Base-by-base conservation (phyloP, 2,888 invertebrate genomes). In the Spisula subtruncata region DNA sequence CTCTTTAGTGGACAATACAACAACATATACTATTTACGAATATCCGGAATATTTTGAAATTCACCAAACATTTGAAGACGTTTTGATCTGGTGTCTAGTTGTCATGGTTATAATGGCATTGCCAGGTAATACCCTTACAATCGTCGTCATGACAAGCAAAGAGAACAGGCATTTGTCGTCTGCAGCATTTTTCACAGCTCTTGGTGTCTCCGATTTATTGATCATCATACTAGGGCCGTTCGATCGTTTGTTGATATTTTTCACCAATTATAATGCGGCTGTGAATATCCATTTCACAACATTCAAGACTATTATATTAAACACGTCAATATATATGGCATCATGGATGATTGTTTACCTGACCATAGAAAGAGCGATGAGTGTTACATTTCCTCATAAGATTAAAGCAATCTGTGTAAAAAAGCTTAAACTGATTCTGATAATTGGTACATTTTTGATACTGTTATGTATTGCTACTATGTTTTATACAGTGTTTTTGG, bases 61-160 rank as follows among this genome's bases (percentile, higher is more conserved):
- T 51, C 12, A 51, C 51, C 5, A 51, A 4, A 60, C 60, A n/a
- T 6, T 60, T 25, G 5, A 60, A 6, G n/a, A 60, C 14, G 1
- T 71, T 32, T 8, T 71, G 1, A 32, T 8, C 25, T 71, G 71
- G 71, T 18, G 71, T n/a, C 71, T 71, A 14, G n/a, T 32, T 32
- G 71, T 4, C 12, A 14, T 29, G 29, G 71, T 71, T 6, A 32
- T 1, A n/a, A n/a, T 32, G 32, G 71, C 71, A 10, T 29, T 71
- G 6, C 6, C n/a, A 1, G 71, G 71, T 32, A 71, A 71, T 16
- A 32, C 32, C 32, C 2, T 71, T 6, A 71, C 29, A 18, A 29
- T 71, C 6, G 32, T 71, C n/a, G 71, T 71, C 16, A 71, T 71
- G 71, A 71, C 71, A 14, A 71, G n/a, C 29, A 32, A 71, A 71